Percentiles rank a stretch among this genome's conserved stretches.
phyloP scores from a whole-genome alignment of 2,888 invertebrate genomes.

The Agrochola litura region DNA sequence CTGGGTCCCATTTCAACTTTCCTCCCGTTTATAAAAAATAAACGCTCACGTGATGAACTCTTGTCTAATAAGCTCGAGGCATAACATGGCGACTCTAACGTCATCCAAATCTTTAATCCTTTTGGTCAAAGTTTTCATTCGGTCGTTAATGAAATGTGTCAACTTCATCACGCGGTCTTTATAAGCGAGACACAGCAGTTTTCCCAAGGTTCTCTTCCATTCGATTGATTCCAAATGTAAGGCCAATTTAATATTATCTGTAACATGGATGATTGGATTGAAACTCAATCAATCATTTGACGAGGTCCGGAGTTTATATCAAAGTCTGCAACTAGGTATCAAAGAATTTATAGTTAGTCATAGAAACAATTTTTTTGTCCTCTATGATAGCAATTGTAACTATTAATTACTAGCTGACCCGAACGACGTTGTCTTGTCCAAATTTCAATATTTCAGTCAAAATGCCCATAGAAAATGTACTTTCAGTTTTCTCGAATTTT shows the following conservation, averaged over 20 bases:
- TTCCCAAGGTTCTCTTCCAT: conserved; percentile 94
- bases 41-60: conserved; percentile 92
- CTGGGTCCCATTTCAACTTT: not conserved
- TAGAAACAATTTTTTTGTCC: not conserved
- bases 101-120: conserved; percentile 95
- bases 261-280: conserved; percentile 10
- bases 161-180: conserved; percentile 93
- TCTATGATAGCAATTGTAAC: not conserved
- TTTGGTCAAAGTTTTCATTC: conserved; percentile 92
- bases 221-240: conserved; percentile 94
- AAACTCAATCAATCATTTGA: not conserved
- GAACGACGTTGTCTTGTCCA: too few species aligned
- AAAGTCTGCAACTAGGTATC: not conserved
- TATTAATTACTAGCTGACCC: not conserved
- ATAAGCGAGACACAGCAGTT: conserved; percentile 92
- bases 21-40: not conserved
- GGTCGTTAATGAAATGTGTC: conserved; percentile 94
- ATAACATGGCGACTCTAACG: conserved; percentile 95
- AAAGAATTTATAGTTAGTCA: not conserved
- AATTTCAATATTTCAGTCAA: too few species aligned
- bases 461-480: too few species aligned
- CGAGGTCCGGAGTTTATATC: not conserved
- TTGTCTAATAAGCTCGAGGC: conserved; percentile 93
- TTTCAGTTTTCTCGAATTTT: too few species aligned
- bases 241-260: conserved; percentile 92